These are phyloP conservation scores for Ammodytes dubius DNA, from an alignment of 2,113 vertebrate species.

Conservation along the genomic window DNA sequence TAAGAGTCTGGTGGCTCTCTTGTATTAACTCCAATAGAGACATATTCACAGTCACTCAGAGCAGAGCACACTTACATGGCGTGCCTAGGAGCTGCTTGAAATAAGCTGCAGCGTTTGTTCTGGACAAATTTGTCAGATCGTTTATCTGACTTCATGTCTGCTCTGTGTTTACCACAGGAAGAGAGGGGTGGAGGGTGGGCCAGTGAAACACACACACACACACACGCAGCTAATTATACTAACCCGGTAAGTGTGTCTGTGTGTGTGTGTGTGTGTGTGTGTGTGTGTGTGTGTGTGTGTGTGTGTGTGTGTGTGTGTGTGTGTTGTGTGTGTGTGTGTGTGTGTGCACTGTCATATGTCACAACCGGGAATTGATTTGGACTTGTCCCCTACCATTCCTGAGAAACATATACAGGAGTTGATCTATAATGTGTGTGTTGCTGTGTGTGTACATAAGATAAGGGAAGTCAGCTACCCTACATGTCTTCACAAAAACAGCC, in stretches of 20 bases:
- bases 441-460: neutral
- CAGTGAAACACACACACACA: conserved; percentile 41
- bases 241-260: neutral
- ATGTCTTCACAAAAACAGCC: neutral
- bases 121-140: conserved; percentile 37
- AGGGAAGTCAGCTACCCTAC: neutral
- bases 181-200: conserved; percentile 54
- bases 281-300: too few relatives aligned
- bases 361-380: neutral
- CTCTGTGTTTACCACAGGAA: conserved; percentile 73
- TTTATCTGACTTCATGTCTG: conserved; percentile 67
- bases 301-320: neutral
- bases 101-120: conserved; percentile 7
- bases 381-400: neutral
- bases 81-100: neutral
- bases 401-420: neutral
- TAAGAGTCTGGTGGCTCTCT: conserved; percentile 36
- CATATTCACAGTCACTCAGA: conserved; percentile 17
- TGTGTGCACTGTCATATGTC: neutral
- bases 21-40: conserved; percentile 58
- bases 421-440: neutral
- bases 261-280: too few relatives aligned
- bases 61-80: neutral
- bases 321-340: too few relatives aligned
- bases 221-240: conserved; percentile 47